These are phyloP conservation scores for Himalopsyche japonica DNA, from an alignment of 2,888 invertebrate genomes.

Conservation along the genomic window DNA sequence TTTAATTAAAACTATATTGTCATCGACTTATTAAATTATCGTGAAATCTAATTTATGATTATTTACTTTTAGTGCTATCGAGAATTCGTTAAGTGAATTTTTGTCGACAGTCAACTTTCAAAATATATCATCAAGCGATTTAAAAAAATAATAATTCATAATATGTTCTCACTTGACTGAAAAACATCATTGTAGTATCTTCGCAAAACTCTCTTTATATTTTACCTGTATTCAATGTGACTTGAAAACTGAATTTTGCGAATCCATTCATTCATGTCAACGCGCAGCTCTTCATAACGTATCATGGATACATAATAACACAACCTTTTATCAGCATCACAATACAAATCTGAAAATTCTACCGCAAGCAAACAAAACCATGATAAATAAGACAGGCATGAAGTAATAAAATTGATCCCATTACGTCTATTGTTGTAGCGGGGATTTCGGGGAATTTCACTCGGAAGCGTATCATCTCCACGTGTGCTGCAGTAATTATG, in stretches of 20 bases:
- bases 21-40: too few relatives aligned
- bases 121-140: too few relatives aligned
- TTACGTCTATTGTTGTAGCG: background rate
- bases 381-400: background rate
- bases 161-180: too few relatives aligned
- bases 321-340: background rate
- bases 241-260: background rate
- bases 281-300: background rate
- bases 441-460: background rate
- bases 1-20: too few relatives aligned
- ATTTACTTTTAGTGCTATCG: too few relatives aligned
- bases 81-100: too few relatives aligned
- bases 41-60: too few relatives aligned
- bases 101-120: too few relatives aligned
- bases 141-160: too few relatives aligned
- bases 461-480: background rate
- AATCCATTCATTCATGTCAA: background rate
- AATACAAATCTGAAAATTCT: background rate
- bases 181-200: background rate
- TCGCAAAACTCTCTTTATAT: background rate
- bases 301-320: background rate
- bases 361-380: background rate
- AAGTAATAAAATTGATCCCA: background rate
- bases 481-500: constrained; percentile 11
- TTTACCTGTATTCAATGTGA: background rate